Evolutionary conservation across 2,113 vertebrate species (phyloP), one percentile per base, ranked within the genome.

Genomic region (Mixornis gularis): DNA sequence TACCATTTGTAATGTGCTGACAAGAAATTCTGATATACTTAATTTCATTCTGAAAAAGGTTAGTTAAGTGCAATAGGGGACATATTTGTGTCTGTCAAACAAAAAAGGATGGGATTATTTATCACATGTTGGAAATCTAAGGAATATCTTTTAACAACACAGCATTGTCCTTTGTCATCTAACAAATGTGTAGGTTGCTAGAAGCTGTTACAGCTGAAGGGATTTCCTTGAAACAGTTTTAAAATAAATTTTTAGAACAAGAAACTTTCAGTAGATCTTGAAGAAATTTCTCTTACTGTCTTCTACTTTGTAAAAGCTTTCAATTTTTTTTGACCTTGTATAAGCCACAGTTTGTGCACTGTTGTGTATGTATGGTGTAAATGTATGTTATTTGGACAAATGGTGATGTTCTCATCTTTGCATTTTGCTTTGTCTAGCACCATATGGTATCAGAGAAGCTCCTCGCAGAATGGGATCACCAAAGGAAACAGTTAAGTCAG

Each of bases 401-500:
- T 20, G 17, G 1, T 71, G 69, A 93, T 16, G 44, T 81, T 85
- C 85, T 79, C 34, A 86, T 79, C 3, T 73, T 36, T 46, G 13
- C 38, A 1, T 84, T 89, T 7, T 62, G 32, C 82, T 95, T 80
- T 97, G 13, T 63, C 10, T 89, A 99, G 99, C 99, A 89, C 99
- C 99, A 3, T 99, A 99, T 49, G 99, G 99, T 51, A 98, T 99
- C 91, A 98, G 99, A 89, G 99, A 99, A 97, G 99, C 99, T 64
- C 99, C 99, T 51, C 98, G 99, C 91, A 99, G 97, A 98, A 99
- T 97, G 9, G 99, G 98, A 24, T 99, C 99, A 41, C 98, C 98
- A 90, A 99, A 98, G 95, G 98, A 99, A 91, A 90, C 96, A 22
- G 83, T 94, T 15, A 99, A 98, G 95, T 96, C 98, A 0, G 77